Percentiles rank a stretch among this genome's conserved stretches.
Evolutionary conservation across 2,797 vertebrate genomes (phyloP).

Genomic region (Phrynocephalus vlangalii): DNA sequence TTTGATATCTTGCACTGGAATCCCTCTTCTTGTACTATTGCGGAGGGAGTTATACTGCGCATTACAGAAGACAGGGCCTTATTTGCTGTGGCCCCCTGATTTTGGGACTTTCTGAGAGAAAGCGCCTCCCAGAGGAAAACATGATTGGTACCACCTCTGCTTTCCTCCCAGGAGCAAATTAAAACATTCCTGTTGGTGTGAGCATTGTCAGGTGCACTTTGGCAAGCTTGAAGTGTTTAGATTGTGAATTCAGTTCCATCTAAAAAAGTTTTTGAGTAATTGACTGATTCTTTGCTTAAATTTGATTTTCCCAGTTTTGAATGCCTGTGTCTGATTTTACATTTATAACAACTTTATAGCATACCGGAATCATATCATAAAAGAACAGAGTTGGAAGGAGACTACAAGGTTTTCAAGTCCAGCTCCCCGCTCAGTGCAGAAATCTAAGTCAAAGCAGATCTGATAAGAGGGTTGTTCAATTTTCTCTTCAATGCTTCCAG

Average conservation of each 20-base stretch:
- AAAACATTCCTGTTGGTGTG: neutral
- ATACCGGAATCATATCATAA: neutral
- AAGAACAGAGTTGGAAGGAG: too few species aligned
- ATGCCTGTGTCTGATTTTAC: neutral
- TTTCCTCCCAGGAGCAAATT: neutral
- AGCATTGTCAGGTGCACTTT: neutral
- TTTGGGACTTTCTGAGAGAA: neutral
- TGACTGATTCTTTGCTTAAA: neutral
- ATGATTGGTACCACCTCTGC: neutral
- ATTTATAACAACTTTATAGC: neutral
- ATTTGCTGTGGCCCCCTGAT: neutral
- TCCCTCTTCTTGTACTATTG: neutral
- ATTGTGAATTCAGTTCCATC: neutral
- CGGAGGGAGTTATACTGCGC: too few species aligned
- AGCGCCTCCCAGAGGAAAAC: too few species aligned
- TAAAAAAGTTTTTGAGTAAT: neutral
- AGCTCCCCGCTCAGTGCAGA: too few species aligned
- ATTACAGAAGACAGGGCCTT: neutral
- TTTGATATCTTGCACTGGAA: neutral
- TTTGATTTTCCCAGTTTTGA: neutral
- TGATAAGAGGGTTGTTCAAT: neutral
- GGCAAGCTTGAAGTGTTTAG: neutral
- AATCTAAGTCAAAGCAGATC: too few species aligned
- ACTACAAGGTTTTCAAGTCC: too few species aligned
- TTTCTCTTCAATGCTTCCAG: neutral